A percentile compares a stretch with the other conserved stretches of the same genome.
Conservation (phyloP, 2,113 vertebrate species). For the Onychorhynchus coronatus region DNA sequence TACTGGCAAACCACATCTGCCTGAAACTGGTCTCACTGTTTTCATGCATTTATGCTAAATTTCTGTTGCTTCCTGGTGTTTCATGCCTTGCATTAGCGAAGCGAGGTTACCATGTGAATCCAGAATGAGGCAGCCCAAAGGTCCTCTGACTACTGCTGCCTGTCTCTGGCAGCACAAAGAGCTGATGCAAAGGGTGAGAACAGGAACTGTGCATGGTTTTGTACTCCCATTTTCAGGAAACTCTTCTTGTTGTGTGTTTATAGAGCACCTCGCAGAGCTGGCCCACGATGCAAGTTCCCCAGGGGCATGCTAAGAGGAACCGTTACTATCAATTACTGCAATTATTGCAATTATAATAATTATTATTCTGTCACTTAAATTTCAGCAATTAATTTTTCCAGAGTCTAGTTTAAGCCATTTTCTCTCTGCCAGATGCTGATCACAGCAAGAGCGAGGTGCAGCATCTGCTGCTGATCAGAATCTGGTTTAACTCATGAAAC, state of each 20-base stretch:
- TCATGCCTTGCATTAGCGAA: neutral
- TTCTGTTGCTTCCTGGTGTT: neutral
- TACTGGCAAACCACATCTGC: rapidly evolving
- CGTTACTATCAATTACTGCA: slow-evolving; percentile 37
- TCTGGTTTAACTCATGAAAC: slow-evolving; percentile 23
- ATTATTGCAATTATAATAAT: slow-evolving; percentile 58
- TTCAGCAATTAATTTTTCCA: slow-evolving; percentile 63
- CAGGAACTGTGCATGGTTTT: rapidly evolving
- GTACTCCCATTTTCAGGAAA: neutral
- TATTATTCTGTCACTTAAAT: slow-evolving; percentile 57
- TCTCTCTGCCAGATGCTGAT: slow-evolving; percentile 57
- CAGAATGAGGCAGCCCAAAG: neutral
- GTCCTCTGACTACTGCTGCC: neutral
- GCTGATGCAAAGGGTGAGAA: neutral
- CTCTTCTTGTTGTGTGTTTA: slow-evolving; percentile 19
- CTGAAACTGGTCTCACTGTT: neutral
- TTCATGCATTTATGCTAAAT: neutral
- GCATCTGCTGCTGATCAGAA: slow-evolving; percentile 38
- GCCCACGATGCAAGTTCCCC: neutral
- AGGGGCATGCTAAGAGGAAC: neutral
- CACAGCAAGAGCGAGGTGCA: slow-evolving; percentile 16
- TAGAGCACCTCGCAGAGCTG: neutral
- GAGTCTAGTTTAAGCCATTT: slow-evolving; percentile 41
- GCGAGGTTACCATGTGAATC: neutral
- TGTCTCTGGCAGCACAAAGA: rapidly evolving